Percentiles rank a stretch among this genome's conserved stretches.
Conservation (phyloP, 2,113 vertebrate genomes). For the Anarrhichthys ocellatus region DNA sequence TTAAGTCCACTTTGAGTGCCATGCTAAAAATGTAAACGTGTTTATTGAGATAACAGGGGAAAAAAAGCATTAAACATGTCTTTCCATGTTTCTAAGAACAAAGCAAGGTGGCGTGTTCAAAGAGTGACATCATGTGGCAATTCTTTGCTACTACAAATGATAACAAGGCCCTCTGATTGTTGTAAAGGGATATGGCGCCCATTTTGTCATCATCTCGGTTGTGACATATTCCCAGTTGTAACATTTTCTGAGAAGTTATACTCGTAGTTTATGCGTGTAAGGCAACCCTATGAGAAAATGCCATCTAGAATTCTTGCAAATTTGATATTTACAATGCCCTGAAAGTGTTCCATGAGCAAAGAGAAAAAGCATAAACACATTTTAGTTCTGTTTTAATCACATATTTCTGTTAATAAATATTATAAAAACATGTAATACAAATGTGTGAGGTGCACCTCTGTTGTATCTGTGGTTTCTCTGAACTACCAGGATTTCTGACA, state of each 20-base stretch:
- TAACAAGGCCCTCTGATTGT: not conserved
- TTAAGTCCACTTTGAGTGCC: not conserved
- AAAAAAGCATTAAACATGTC: not conserved
- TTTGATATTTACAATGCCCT: not conserved
- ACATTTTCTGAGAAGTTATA: not conserved
- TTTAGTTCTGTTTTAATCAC: not conserved
- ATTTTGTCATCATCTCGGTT: not conserved
- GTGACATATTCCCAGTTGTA: not conserved
- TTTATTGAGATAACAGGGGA: not conserved
- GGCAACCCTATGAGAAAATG: not conserved
- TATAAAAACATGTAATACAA: not conserved
- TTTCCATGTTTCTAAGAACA: not conserved
- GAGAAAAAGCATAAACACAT: not conserved
- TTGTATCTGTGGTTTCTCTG: conserved; percentile 9
- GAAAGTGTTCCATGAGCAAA: not conserved
- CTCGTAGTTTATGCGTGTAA: not conserved
- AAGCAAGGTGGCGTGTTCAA: conserved; percentile 6
- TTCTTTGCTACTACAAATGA: conserved; percentile 33
- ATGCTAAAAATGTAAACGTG: not conserved
- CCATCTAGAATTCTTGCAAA: not conserved
- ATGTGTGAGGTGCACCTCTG: not conserved
- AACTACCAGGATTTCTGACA: conserved; percentile 7
- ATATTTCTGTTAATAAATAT: conserved; percentile 42
- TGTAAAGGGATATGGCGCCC: not conserved
- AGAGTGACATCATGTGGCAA: conserved; percentile 59